These are phyloP conservation scores for Halcyon senegalensis DNA, from an alignment of 2,113 vertebrate genomes.

Conservation along the genomic window DNA sequence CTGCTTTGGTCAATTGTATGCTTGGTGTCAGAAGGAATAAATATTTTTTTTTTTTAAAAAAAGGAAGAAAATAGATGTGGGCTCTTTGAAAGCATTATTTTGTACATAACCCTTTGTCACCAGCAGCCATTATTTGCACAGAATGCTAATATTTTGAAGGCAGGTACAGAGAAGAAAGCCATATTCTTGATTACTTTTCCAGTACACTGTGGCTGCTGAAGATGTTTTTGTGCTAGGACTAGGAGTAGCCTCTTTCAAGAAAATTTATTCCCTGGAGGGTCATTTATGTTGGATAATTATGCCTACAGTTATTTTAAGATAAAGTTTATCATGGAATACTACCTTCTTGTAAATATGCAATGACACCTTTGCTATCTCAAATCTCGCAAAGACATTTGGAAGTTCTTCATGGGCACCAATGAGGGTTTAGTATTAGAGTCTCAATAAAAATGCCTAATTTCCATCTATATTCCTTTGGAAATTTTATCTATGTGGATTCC, in stretches of 20 bases:
- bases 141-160: not conserved
- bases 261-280: slow-evolving; percentile 22
- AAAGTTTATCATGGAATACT: slow-evolving; percentile 11
- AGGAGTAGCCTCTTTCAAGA: not conserved
- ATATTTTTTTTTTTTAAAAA: too few species aligned
- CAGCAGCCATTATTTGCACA: not conserved
- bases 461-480: not conserved
- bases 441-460: not conserved
- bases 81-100: not conserved
- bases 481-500: not conserved
- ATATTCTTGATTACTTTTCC: not conserved
- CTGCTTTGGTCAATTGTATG: not conserved
- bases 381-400: not conserved
- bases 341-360: slow-evolving; percentile 23
- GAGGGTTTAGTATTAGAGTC: not conserved
- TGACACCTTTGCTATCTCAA: slow-evolving; percentile 25
- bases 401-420: not conserved
- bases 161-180: not conserved
- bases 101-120: not conserved
- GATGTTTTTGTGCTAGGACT: not conserved
- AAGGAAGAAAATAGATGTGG: not conserved
- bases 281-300: slow-evolving; percentile 35
- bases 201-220: not conserved
- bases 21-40: not conserved
- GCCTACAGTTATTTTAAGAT: slow-evolving; percentile 44